Conservation (phyloP, 2,888 invertebrate species). For the Athalia cordata region DNA sequence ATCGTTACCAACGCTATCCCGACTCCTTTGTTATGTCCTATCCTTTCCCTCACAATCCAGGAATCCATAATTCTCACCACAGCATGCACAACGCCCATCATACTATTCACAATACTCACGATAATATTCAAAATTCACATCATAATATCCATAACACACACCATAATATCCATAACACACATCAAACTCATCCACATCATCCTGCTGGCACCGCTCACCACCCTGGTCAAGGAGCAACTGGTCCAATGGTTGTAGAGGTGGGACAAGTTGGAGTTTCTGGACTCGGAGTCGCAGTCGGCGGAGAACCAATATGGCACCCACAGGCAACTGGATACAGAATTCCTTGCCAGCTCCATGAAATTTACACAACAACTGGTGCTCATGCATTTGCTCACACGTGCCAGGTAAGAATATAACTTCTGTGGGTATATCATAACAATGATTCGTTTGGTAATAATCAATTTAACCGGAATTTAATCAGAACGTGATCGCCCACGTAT, state of each 20-base stretch:
- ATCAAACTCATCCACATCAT: conserved; percentile 63
- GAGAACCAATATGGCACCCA: conserved; percentile 67
- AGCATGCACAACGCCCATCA: conserved; percentile 58
- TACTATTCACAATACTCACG: conserved; percentile 65
- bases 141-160: conserved; percentile 68
- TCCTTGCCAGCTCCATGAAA: conserved; percentile 69
- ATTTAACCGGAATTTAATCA: too few species aligned
- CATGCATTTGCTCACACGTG: conserved; percentile 71
- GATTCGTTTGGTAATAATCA: not conserved
- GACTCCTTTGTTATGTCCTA: conserved; percentile 64
- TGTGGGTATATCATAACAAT: not conserved
- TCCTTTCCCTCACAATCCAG: conserved; percentile 59
- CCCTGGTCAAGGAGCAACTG: conserved; percentile 67
- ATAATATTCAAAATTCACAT: conserved; percentile 64
- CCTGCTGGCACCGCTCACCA: conserved; percentile 64
- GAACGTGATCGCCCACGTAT: too few species aligned
- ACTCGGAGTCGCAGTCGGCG: conserved; percentile 67
- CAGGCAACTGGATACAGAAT: conserved; percentile 68
- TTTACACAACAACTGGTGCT: conserved; percentile 67
- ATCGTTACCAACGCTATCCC: conserved; percentile 65
- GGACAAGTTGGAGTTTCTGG: conserved; percentile 69
- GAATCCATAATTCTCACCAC: conserved; percentile 61
- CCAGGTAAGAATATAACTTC: conserved; percentile 61
- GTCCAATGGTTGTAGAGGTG: conserved; percentile 68
- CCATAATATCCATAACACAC: conserved; percentile 65